Base-by-base conservation (phyloP, 1,140 invertebrate species). In the Bombus fervidus region DNA sequence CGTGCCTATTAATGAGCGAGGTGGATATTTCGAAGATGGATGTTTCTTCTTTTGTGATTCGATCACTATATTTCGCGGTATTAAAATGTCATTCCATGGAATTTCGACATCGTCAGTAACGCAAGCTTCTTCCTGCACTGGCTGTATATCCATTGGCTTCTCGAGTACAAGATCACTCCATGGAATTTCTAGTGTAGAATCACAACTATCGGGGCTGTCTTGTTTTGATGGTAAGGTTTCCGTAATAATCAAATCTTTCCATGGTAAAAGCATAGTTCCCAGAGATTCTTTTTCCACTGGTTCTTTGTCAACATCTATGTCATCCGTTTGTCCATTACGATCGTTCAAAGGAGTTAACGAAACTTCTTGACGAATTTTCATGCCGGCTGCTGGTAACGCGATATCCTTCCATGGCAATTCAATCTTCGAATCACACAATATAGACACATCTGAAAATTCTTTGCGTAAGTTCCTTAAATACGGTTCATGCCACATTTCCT, bases 391-490 rank as follows among this genome's bases (percentile, higher is more conserved):
- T 12, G 87, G 90, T 59, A 93, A 86, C 0, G 86, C 89, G 37
- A 93, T 93, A 57, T 94, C 92, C 34, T 88, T 87, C 93, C 93
- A 94, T 1, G 93, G 93, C 71, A 94, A 73, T 85, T 94, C 93
- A 8, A 94, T 85, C 22, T 91, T 92, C 10, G 90, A 93, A 76
- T 90, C 89, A 57, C 93, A 94, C 22, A 78, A 6, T 28, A 93
- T 64, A 18, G 92, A 91, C 9, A 72, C 64, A 41, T 91, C 76
- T 6, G 91, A 94, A 75, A 91, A 93, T 57, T 91, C 81, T 64
- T 88, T 89, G 43, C 84, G 72, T 6, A 93, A 62, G 18, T 71
- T 43, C 1, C 81, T 81, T 91, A 94, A 93, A 43, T 94, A 93
- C 12, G 92, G 93, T 57, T 94, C 93, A 34, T 92, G 86, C 73